These are phyloP conservation scores for Bombycilla garrulus DNA, from an alignment of 2,113 vertebrate genomes.

Conservation along the genomic window DNA sequence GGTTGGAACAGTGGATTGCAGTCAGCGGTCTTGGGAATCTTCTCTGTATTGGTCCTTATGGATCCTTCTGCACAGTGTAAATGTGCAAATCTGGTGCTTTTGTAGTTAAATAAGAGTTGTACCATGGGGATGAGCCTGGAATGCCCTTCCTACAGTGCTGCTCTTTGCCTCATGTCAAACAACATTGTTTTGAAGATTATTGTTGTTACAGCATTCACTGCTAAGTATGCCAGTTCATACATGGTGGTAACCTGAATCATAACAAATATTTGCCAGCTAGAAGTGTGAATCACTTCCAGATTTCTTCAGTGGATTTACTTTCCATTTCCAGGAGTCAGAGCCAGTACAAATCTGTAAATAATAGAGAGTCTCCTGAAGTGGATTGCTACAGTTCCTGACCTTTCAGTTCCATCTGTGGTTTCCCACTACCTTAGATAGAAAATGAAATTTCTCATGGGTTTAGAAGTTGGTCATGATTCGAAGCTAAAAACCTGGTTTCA, in stretches of 20 bases:
- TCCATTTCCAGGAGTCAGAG: not conserved
- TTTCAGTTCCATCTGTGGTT: not conserved
- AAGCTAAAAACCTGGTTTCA: not conserved
- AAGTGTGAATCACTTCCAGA: not conserved
- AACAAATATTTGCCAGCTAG: not conserved
- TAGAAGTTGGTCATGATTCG: not conserved
- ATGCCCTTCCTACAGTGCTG: not conserved
- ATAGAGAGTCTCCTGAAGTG: not conserved
- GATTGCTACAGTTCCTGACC: not conserved
- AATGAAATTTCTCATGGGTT: not conserved
- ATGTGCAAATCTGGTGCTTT: not conserved
- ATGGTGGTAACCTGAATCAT: not conserved
- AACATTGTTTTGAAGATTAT: not conserved
- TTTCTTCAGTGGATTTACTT: not conserved
- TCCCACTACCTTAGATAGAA: not conserved
- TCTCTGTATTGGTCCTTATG: not conserved
- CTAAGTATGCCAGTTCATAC: not conserved
- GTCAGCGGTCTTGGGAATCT: not conserved
- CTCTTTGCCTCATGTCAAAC: not conserved
- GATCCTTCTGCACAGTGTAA: not conserved
- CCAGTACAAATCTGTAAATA: not conserved
- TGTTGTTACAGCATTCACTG: not conserved
- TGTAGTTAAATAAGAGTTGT: not conserved
- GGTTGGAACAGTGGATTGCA: accelerated
- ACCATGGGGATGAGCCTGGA: not conserved